A percentile compares a stretch with the other conserved stretches of the same genome.
Evolutionary conservation across 2,888 invertebrate genomes (phyloP).

Genomic region (Drosophila neotestacea): DNA sequence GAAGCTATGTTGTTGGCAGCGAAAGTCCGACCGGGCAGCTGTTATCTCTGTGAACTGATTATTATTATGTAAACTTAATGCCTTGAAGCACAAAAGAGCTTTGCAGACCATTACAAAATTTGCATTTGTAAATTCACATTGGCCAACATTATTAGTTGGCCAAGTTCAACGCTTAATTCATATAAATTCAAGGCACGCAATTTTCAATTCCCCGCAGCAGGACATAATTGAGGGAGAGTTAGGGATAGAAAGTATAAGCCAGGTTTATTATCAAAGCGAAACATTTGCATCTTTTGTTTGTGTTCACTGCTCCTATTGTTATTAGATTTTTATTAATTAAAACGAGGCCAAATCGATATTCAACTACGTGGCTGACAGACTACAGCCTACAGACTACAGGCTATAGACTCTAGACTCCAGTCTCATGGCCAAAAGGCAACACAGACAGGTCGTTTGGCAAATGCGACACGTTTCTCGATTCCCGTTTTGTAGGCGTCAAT

Average conservation of each 20-base stretch:
- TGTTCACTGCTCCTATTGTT: conserved; percentile 31
- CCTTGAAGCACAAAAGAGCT: conserved; percentile 43
- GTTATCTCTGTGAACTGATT: conserved; percentile 37
- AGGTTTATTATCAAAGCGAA: conserved; percentile 19
- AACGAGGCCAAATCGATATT: conserved; percentile 65
- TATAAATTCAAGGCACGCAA: conserved; percentile 47
- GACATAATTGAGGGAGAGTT: not conserved
- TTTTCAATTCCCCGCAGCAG: conserved; percentile 7
- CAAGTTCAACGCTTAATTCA: conserved; percentile 38
- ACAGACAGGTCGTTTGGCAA: conserved; percentile 46
- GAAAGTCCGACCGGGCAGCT: conserved; percentile 21
- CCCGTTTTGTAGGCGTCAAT: conserved; percentile 46
- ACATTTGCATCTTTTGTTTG: conserved; percentile 62
- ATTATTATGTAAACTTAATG: conserved; percentile 67
- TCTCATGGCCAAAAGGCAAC: conserved; percentile 21
- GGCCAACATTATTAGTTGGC: conserved; percentile 64
- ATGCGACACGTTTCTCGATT: conserved; percentile 55
- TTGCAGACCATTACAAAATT: conserved; percentile 61
- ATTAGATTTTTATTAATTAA: conserved; percentile 67
- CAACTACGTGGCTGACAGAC: conserved; percentile 42
- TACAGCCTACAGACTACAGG: not conserved
- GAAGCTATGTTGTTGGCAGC: conserved; percentile 35
- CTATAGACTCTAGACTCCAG: conserved; percentile 1
- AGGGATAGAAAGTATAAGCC: not conserved
- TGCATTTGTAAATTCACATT: conserved; percentile 73